Base-by-base conservation (phyloP, 2,113 vertebrate species). In the Sardina pilchardus region DNA sequence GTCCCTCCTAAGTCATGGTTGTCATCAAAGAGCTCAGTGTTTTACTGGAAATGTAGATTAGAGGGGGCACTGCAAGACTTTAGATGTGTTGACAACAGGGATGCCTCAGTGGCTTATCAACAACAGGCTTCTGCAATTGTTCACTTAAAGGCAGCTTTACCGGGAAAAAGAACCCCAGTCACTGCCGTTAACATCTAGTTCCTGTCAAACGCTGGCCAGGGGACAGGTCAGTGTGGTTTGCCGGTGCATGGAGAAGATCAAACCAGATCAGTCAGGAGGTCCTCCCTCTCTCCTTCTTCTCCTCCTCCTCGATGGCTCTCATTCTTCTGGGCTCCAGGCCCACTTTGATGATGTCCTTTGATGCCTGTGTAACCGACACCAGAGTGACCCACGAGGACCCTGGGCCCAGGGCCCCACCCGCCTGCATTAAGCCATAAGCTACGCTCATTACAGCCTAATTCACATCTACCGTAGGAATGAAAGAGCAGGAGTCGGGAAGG, bases 291-390 rank as follows among this genome's bases (percentile, higher is more conserved):
- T 9, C n/a, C n/a, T 10, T 67, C n/a, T 71, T 6, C 63, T 78
- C 16, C 34, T 71, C 63, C n/a, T 71, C 26, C 26, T 30, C 12
- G n/a, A 63, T 63, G 71, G 71, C 34, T 78, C 39, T 78, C 71
- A 36, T 78, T 84, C 83, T 44, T 75, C 26, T 36, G 67, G 83
- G 43, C 63, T 75, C 26, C 44, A 30, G n/a, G 30, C 44, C 53
- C n/a, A 34, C 85, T 82, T 82, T 85, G 85, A 85, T 85, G 85
- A 85, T 82, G 85, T 82, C 48, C 24, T 78, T 78, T 78, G 71
- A 48, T 67, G 80, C 24, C 81, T 30, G 19, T 81, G 84, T 81
- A 85, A 81, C 71, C 56, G 53, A 85, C 82, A 34, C 80, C 53
- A 82, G 53, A 16, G 19, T 34, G 34, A 59, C 85, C 85, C 81